Evolutionary conservation across 2,888 invertebrate species (phyloP).

Genomic region (Calephelis perditalis): DNA sequence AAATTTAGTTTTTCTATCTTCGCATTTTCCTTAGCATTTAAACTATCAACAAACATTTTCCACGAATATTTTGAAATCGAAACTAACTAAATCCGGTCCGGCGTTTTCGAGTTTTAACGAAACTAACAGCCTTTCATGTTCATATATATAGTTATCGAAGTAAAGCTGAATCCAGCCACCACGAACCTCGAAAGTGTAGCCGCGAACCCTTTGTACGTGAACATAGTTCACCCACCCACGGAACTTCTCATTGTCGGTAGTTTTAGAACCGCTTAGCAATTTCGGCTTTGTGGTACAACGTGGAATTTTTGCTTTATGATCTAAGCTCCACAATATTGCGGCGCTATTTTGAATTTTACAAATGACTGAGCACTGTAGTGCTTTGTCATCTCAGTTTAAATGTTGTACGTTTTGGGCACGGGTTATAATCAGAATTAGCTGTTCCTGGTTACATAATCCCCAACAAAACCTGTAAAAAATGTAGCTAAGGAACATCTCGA

Average conservation of each 20-base stretch:
- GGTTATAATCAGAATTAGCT: too few species aligned
- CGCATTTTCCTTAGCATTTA: too few species aligned
- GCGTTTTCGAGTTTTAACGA: too few species aligned
- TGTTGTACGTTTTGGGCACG: not conserved
- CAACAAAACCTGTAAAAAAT: too few species aligned
- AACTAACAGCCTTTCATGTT: too few species aligned
- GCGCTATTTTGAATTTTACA: slow-evolving; percentile 29
- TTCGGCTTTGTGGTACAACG: slow-evolving; percentile 46
- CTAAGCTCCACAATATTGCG: slow-evolving; percentile 31
- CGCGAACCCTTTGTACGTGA: slow-evolving; percentile 31
- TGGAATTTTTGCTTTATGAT: slow-evolving; percentile 46
- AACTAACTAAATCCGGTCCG: too few species aligned
- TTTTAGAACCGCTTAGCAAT: slow-evolving; percentile 47
- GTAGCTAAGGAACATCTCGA: too few species aligned
- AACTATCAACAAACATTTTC: too few species aligned
- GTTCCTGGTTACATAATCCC: too few species aligned
- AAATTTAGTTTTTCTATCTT: too few species aligned
- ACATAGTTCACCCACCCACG: slow-evolving; percentile 38
- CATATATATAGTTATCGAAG: too few species aligned
- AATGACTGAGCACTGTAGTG: slow-evolving; percentile 17
- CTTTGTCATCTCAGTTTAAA: slow-evolving; percentile 3
- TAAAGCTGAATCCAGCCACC: not conserved
- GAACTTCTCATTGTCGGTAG: slow-evolving; percentile 40
- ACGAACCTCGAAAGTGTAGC: slow-evolving; percentile 13
- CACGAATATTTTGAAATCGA: too few species aligned